Evolutionary conservation across 2,797 vertebrate species (phyloP).

Genomic region (Malurus leucopterus): DNA sequence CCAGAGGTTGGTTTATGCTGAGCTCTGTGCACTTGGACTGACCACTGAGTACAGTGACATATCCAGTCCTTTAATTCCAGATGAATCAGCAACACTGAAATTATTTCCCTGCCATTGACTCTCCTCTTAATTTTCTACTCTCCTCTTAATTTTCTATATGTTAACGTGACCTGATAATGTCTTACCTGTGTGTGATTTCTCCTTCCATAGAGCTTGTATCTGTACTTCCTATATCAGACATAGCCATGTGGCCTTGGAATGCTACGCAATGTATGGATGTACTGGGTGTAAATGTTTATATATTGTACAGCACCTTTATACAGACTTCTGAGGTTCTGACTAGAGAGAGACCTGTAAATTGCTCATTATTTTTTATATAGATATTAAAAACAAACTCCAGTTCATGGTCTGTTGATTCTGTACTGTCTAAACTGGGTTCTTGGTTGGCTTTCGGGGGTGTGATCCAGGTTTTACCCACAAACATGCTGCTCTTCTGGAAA

Average conservation of each 20-base stretch:
- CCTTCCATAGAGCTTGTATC: constrained; percentile 66
- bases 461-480: not conserved
- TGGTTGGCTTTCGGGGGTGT: not conserved
- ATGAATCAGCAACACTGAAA: constrained; percentile 40
- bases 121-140: constrained; percentile 26
- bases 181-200: constrained; percentile 71
- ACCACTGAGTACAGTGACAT: constrained; percentile 16
- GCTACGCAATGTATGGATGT: constrained; percentile 79
- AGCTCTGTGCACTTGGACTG: constrained; percentile 1
- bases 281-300: constrained; percentile 98
- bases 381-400: constrained; percentile 78
- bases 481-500: not conserved
- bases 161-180: constrained; percentile 62
- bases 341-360: constrained; percentile 94
- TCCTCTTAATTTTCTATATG: constrained; percentile 36
- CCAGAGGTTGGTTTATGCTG: not conserved
- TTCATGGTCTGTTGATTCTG: constrained; percentile 82
- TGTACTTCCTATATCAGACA: constrained; percentile 65
- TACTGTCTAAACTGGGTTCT: constrained; percentile 76
- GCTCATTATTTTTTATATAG: constrained; percentile 99
- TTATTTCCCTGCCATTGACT: not conserved
- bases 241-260: constrained; percentile 89
- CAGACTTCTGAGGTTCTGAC: constrained; percentile 88
- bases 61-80: constrained; percentile 4
- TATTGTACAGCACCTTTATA: constrained; percentile 99